Evolutionary conservation across 1,140 invertebrate species (phyloP).

Genomic region (Triops cancriformis): DNA sequence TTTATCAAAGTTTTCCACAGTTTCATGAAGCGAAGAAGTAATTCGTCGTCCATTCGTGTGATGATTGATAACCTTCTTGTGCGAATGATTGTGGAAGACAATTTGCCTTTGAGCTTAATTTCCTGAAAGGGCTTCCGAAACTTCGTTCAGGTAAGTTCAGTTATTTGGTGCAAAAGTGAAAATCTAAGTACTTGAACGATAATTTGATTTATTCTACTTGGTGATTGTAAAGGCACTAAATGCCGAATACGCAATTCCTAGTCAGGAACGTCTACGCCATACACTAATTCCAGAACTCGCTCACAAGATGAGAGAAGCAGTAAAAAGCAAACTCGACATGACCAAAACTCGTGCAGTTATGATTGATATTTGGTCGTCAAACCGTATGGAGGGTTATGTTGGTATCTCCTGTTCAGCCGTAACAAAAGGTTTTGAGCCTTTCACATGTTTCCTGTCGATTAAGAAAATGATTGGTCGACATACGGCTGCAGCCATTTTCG

Average conservation of each 20-base stretch:
- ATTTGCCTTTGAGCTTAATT: background rate
- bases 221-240: background rate
- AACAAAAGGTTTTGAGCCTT: background rate
- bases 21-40: background rate
- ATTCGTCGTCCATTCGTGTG: background rate
- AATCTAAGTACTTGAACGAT: background rate
- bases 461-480: background rate
- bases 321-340: background rate
- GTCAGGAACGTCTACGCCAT: background rate
- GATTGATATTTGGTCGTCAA: slow-evolving; percentile 19
- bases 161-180: background rate
- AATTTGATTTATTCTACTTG: background rate
- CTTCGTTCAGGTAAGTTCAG: background rate
- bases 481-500: background rate
- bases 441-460: background rate
- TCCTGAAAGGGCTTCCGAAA: background rate
- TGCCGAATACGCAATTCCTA: background rate
- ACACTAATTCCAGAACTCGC: background rate
- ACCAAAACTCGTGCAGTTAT: background rate
- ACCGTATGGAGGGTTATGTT: background rate
- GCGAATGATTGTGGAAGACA: background rate
- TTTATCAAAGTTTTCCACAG: background rate
- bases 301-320: background rate
- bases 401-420: slow-evolving; percentile 8
- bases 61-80: background rate